These are phyloP conservation scores for Oncorhynchus mykiss DNA, from an alignment of 2,113 vertebrate genomes.

Conservation along the genomic window DNA sequence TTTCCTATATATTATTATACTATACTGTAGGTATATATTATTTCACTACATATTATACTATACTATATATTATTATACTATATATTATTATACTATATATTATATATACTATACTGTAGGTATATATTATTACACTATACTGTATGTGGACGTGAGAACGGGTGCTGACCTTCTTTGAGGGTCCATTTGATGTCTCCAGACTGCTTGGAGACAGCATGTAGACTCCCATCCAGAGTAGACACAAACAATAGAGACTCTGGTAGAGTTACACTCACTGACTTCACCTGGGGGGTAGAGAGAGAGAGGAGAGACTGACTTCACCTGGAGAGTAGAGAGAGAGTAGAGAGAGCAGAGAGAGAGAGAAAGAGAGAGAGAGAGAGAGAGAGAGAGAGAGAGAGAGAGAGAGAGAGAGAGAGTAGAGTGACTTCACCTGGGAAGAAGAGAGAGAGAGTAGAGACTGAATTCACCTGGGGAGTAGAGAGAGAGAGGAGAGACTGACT, in stretches of 20 bases:
- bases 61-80: too few species aligned
- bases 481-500: background rate
- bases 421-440: background rate
- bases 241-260: slow-evolving; percentile 89
- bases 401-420: too few species aligned
- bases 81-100: too few species aligned
- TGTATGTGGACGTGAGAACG: background rate
- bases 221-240: slow-evolving; percentile 90
- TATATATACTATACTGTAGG: too few species aligned
- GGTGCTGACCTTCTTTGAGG: slow-evolving; percentile 82
- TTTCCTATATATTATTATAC: too few species aligned
- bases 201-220: slow-evolving; percentile 90
- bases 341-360: too few species aligned
- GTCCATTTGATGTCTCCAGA: slow-evolving; percentile 92
- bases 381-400: too few species aligned
- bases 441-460: too few species aligned
- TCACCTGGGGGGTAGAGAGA: slow-evolving; percentile 61
- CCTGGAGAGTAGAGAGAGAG: background rate
- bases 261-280: slow-evolving; percentile 66
- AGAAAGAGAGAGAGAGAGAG: too few species aligned
- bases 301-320: background rate
- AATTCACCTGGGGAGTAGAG: background rate
- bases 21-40: too few species aligned
- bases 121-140: too few species aligned
- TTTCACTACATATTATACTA: too few species aligned